phyloP scores from a whole-genome alignment of 2,113 vertebrate genomes.

The Microtus ochrogaster region DNA sequence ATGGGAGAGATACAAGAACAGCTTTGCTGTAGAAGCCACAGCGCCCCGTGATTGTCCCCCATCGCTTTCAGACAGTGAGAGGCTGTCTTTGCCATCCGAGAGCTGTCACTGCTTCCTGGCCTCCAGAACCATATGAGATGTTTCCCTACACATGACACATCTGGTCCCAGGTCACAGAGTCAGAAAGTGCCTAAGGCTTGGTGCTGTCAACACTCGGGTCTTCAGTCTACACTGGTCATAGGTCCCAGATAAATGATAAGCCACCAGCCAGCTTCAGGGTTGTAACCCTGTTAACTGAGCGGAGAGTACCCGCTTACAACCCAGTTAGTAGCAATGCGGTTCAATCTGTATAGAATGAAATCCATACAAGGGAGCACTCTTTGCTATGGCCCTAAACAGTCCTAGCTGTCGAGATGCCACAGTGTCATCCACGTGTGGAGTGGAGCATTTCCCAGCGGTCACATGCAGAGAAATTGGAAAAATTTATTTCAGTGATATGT shows the following conservation, averaged over 20 bases:
- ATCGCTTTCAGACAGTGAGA: not conserved
- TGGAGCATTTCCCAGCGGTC: constrained; percentile 35
- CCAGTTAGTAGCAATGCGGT: not conserved
- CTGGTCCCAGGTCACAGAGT: not conserved
- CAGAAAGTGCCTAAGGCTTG: not conserved
- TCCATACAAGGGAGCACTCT: not conserved
- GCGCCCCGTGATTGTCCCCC: too few relatives aligned
- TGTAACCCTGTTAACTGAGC: not conserved
- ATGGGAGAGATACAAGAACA: too few relatives aligned
- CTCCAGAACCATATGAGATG: not conserved
- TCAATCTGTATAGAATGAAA: constrained; percentile 26
- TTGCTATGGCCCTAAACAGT: not conserved
- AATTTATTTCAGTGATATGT: constrained; percentile 28
- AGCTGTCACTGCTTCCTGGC: not conserved
- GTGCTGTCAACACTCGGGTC: not conserved
- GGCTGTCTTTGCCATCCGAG: not conserved
- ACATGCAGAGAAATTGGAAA: constrained; percentile 58
- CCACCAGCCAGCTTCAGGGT: not conserved
- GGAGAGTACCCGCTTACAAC: not conserved
- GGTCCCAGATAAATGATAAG: constrained; percentile 11
- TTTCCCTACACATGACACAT: not conserved
- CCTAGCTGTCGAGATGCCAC: not conserved
- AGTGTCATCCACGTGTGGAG: not conserved
- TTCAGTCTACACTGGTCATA: not conserved
- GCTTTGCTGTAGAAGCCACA: not conserved